Percentiles rank a stretch among this genome's conserved stretches.
These are phyloP conservation scores for Orchestes rusci DNA, from an alignment of 2,888 invertebrate genomes.

Conservation along the genomic window DNA sequence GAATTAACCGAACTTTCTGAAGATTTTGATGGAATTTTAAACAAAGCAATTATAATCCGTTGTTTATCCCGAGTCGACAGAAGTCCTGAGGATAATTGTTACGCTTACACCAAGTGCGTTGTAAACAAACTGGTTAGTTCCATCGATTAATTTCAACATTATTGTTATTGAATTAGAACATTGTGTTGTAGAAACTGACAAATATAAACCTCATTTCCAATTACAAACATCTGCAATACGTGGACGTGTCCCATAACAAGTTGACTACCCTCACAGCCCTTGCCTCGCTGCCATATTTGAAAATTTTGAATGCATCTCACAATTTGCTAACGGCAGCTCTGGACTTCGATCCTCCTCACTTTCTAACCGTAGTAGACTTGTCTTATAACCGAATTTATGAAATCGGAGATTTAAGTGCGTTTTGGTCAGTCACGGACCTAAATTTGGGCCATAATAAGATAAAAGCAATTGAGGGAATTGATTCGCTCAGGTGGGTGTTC, in stretches of 20 bases:
- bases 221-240: slow-evolving; percentile 53
- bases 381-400: slow-evolving; percentile 50
- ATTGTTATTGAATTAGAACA: background rate
- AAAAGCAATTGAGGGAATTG: slow-evolving; percentile 48
- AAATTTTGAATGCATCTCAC: slow-evolving; percentile 51
- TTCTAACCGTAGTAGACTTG: slow-evolving; percentile 55
- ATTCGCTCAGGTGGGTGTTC: slow-evolving; percentile 8
- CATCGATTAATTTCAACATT: too few relatives aligned
- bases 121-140: slow-evolving; percentile 26
- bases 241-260: slow-evolving; percentile 54
- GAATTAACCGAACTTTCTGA: slow-evolving; percentile 9
- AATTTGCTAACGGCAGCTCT: slow-evolving; percentile 49
- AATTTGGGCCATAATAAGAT: slow-evolving; percentile 57
- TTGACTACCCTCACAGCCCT: slow-evolving; percentile 49
- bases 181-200: slow-evolving; percentile 36
- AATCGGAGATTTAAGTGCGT: slow-evolving; percentile 49
- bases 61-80: slow-evolving; percentile 49
- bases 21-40: slow-evolving; percentile 39
- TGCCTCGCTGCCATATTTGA: slow-evolving; percentile 49
- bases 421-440: slow-evolving; percentile 56
- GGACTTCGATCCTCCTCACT: slow-evolving; percentile 54
- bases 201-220: slow-evolving; percentile 49
- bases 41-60: slow-evolving; percentile 48
- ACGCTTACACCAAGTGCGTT: slow-evolving; percentile 49
- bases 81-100: slow-evolving; percentile 49